A percentile compares a stretch with the other conserved stretches of the same genome.
Evolutionary conservation across 2,888 invertebrate genomes (phyloP).

Genomic region (Rhabditoides inermis): DNA sequence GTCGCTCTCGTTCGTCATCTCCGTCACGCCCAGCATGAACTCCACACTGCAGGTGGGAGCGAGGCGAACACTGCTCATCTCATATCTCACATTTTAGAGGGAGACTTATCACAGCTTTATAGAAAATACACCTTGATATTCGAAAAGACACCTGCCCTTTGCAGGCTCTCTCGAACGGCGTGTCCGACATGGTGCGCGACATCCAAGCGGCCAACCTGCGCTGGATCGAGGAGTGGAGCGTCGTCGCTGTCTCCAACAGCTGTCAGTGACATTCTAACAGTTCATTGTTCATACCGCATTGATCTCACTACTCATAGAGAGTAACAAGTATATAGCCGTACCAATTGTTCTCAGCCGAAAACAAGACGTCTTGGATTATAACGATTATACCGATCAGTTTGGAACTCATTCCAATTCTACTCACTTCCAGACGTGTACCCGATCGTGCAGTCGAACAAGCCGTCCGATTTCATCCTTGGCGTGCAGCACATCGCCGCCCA

Average conservation of each 20-base stretch:
- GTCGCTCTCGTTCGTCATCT: slow-evolving; percentile 31
- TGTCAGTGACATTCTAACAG: slow-evolving; percentile 16
- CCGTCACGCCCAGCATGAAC: slow-evolving; percentile 30
- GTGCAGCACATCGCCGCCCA: slow-evolving; percentile 20
- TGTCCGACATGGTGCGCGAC: slow-evolving; percentile 19
- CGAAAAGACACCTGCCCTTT: too few relatives aligned
- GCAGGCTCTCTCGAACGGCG: slow-evolving; percentile 5
- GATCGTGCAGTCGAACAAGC: slow-evolving; percentile 11
- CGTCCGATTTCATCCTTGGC: slow-evolving; percentile 21
- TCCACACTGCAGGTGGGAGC: slow-evolving; percentile 4
- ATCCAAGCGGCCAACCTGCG: slow-evolving; percentile 19
- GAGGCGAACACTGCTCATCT: too few relatives aligned
- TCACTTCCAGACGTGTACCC: slow-evolving; percentile 12
- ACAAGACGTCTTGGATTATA: too few relatives aligned
- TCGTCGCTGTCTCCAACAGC: slow-evolving; percentile 24
- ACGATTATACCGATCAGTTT: too few relatives aligned
- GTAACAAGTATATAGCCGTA: too few relatives aligned
- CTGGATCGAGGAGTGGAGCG: slow-evolving; percentile 34
- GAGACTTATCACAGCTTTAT: too few relatives aligned
- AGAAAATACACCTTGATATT: too few relatives aligned
- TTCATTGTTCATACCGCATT: too few relatives aligned
- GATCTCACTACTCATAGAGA: too few relatives aligned
- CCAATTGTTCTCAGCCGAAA: too few relatives aligned
- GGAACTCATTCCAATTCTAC: too few relatives aligned
- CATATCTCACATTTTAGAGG: too few relatives aligned